These are phyloP conservation scores for Smutsia temminckii DNA, from an alignment of 2,797 vertebrate genomes.

Conservation along the genomic window DNA sequence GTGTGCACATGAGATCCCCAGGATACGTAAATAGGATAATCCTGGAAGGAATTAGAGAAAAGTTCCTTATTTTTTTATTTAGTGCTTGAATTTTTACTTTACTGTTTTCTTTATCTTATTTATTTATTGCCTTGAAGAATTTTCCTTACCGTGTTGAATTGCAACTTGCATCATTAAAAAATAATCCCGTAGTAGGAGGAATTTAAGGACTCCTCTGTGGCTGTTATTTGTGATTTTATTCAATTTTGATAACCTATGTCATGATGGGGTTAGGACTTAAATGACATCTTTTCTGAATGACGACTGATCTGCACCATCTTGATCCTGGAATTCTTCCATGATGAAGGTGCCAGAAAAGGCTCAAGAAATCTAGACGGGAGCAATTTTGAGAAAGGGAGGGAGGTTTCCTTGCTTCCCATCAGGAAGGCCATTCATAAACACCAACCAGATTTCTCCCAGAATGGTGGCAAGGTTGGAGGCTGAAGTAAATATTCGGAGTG, in stretches of 20 bases:
- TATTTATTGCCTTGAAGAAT: background rate
- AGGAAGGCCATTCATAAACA: background rate
- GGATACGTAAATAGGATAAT: background rate
- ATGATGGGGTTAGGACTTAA: background rate
- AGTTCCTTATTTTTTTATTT: background rate
- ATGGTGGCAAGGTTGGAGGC: background rate
- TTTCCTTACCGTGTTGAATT: slow-evolving; percentile 23
- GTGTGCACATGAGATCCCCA: background rate
- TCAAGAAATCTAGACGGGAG: background rate
- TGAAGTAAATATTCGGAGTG: slow-evolving; percentile 34
- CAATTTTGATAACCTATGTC: slow-evolving; percentile 1
- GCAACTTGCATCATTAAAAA: slow-evolving; percentile 40
- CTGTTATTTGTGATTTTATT: background rate
- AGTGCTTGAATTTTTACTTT: slow-evolving; percentile 5
- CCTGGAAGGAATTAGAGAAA: background rate
- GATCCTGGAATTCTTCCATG: background rate
- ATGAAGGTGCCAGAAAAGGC: background rate
- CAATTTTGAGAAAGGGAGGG: background rate
- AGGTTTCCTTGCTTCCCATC: background rate
- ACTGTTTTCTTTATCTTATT: background rate
- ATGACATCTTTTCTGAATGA: background rate
- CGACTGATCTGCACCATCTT: background rate
- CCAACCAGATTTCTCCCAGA: background rate
- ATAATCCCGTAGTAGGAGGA: background rate
- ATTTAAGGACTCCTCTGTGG: background rate